Base-by-base conservation (phyloP, 23 tunicate species). In the Ciona savignyi region DNA sequence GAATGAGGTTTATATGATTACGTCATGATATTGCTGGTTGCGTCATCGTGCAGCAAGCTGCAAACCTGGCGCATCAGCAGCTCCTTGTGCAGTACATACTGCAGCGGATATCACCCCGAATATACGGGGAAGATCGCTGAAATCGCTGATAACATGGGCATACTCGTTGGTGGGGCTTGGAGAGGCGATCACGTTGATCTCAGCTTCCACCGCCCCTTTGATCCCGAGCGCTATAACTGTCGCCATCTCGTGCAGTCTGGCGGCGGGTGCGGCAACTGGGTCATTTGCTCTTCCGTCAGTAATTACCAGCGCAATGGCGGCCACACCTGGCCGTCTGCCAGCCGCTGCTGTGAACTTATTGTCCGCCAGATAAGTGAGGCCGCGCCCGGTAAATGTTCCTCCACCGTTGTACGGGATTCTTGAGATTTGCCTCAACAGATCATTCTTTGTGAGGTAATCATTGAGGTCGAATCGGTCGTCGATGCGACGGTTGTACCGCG, bases 331-430 rank as follows among this genome's bases (percentile, higher is more conserved):
- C 25, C 97, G 86, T 20, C 97, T 79, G 11, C 97, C 97, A 0
- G 30, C 24, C 0, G 35, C 86, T 21, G 66, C 85, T 23, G 48
- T 65, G 25, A 91, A 65, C 35, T 74, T 56, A 23, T 80, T 30
- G 4, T 60, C 30, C 1, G 73, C 76, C 1, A 85, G 71, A 32
- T 26, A 71, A 0, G 72, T 63, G 32, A 91, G 84, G 66, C 90
- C 97, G 11, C 24, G 11, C 0, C 90, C 97, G 33, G 97, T 91
- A 29, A 70, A 29, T 0, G 97, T 91, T 20, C 97, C 97, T n/a
- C 91, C 33, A 60, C 97, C 97, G 61, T 34, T 69, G 78, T 90
- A 90, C 9, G 56, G 56, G 56, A 42, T 42, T 6, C 15, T 42
- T 6, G 56, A 42, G 56, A 42, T 42, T 42, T 9, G 11, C 15